Base-by-base conservation (phyloP, 2,113 vertebrate species). In the Saccopteryx bilineata region DNA sequence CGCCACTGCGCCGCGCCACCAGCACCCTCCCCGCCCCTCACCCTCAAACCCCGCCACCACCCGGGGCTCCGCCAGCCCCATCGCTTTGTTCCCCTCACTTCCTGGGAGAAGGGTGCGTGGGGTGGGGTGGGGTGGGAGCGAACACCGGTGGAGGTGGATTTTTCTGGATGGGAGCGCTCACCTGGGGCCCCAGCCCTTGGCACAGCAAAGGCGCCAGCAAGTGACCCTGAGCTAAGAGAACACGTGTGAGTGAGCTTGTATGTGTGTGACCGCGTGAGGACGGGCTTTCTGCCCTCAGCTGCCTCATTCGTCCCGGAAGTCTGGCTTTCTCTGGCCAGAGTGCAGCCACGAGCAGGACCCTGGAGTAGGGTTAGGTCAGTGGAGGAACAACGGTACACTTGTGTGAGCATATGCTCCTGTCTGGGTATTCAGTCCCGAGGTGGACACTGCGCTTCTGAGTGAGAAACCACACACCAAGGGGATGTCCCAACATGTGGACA, bases 331-430 rank as follows among this genome's bases (percentile, higher is more conserved):
- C 72, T 81, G 48, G 23, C 61, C 9, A 0, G 31, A 69, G 50
- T 26, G 28, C 23, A 0, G 58, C 18, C 5, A 9, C 28, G 65
- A 24, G 14, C 72, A 48, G 87, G 48, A 21, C 56, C 63, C 46
- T 3, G 6, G 56, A 33, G 26, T 9, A 28, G 23, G 19, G 9
- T 17, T 54, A 21, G 18, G 21, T 50, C 23, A 1, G 9, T 1
- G 50, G 19, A 50, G 0, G 0, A 33, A 21, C 1, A 1, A 65
- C 5, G 66, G 61, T 13, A 0, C 33, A 7, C 26, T 1, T 5
- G 28, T n/a, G 7, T 6, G 31, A 72, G 56, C 56, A 23, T 7
- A 13, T 1, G n/a, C 26, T 72, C 19, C 1, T 5, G 56, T 33
- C 71, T 48, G 50, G 26, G 63, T 56, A 65, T 76, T 46, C 63